phyloP scores from a whole-genome alignment of 2,888 invertebrate species.

The Digitonthophagus gazella region DNA sequence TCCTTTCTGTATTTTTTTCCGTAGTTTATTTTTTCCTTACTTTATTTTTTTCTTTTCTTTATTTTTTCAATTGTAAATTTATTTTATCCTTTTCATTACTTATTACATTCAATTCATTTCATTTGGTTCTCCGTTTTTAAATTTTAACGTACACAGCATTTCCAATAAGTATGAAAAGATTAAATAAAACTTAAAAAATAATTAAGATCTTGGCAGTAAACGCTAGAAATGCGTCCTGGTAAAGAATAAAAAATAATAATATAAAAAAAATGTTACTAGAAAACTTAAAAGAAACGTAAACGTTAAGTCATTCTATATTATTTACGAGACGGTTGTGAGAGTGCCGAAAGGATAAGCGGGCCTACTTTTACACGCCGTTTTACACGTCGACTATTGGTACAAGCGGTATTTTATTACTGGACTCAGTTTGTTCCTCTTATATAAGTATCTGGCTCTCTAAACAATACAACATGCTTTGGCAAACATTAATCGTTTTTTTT shows the following conservation, averaged over 20 bases:
- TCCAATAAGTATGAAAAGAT: background rate
- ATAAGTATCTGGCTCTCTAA: background rate
- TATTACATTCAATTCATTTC: background rate
- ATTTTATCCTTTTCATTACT: background rate
- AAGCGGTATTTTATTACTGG: background rate
- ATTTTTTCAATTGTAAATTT: no score
- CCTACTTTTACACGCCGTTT: no score
- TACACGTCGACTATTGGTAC: no score
- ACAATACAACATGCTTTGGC: background rate
- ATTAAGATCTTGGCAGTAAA: constrained; percentile 6
- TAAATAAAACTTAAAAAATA: background rate
- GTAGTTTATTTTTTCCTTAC: no score
- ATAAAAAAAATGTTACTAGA: background rate
- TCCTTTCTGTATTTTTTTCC: background rate
- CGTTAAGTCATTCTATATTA: background rate
- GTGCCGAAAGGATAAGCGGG: background rate
- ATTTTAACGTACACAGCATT: background rate
- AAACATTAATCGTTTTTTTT: background rate
- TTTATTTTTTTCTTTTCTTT: no score
- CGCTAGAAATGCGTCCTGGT: constrained; percentile 15
- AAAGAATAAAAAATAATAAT: background rate
- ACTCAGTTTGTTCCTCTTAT: background rate
- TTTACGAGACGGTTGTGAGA: background rate
- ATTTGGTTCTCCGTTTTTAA: background rate
- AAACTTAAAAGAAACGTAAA: background rate